Evolutionary conservation across 2,888 invertebrate genomes (phyloP).

Genomic region (Cryptosula pallasiana): DNA sequence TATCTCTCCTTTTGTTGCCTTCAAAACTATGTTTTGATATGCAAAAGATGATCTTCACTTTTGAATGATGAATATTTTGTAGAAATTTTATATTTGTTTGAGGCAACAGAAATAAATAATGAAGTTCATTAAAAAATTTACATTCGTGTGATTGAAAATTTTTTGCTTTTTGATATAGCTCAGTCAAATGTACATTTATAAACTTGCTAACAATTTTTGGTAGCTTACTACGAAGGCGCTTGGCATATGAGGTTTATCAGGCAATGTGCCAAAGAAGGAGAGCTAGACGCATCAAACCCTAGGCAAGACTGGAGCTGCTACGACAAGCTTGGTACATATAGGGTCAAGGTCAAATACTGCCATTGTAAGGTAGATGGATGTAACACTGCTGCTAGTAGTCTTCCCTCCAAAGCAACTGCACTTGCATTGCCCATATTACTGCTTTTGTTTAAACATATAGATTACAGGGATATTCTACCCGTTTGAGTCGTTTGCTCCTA

Average conservation of each 20-base stretch:
- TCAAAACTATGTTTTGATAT: no score
- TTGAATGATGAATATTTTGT: no score
- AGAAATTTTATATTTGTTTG: no score
- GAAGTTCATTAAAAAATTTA: no score
- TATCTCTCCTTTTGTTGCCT: no score
- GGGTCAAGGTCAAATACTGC: conserved; percentile 50
- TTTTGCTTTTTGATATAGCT: no score
- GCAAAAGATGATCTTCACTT: no score
- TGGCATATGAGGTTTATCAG: conserved; percentile 52
- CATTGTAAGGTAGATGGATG: conserved; percentile 55
- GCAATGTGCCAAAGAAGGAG: conserved; percentile 50
- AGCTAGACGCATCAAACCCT: conserved; percentile 43
- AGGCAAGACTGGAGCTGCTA: conserved; percentile 36
- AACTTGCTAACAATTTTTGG: conserved; percentile 26
- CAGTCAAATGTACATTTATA: no score
- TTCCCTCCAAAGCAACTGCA: not conserved
- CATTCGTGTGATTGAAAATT: no score
- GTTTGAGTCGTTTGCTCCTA: not conserved
- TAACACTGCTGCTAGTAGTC: conserved; percentile 34
- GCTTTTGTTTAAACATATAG: not conserved
- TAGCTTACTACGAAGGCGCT: conserved; percentile 49
- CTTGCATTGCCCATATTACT: not conserved
- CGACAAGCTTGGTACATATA: conserved; percentile 48
- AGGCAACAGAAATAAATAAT: no score
- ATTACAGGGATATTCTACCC: not conserved